Evolutionary conservation across 2,113 vertebrate genomes (phyloP), one percentile per base, ranked within the genome.

Genomic region (Ardeotis arabs): DNA sequence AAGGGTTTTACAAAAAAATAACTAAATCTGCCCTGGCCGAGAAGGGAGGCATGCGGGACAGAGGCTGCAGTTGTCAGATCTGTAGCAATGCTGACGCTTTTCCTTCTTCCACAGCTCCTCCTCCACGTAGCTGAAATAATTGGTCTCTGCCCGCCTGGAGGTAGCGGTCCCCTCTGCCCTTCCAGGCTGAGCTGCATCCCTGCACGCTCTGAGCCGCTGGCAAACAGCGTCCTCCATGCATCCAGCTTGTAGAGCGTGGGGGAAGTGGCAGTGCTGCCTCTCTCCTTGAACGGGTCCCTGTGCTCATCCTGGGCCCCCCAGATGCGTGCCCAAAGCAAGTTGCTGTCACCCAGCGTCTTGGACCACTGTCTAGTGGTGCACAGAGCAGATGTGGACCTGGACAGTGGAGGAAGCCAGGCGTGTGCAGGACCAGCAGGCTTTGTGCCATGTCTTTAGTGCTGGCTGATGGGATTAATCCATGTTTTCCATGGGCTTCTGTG

Each of bases 351-450:
- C 78, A 8, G 53, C 6, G 7, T 4, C 67, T 49, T 12, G 21
- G 19, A 31, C 19, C 39, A 17, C 67, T 37, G 9, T 11, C 53
- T 28, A 35, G 49, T 37, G 63, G 24, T 4, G 47, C 81, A 2
- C 4, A 18, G 41, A 35, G 44, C 1, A 1, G 68, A 58, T 0
- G 1, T 20, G 50, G 14, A 7, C 4, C 25, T 28, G 56, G 35
- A 35, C 52, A 62, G 45, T 0, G 4, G 39, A 68, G 47, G 33
- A 55, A 27, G 25, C 63, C 56, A 8, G 21, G 27, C 0, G 2
- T 5, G 76, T 0, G 5, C 27, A 37, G 33, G 22, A n/a, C 9
- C 41, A 31, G 77, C 77, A 83, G 66, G 28, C 52, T 52, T 53
- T 13, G n/a, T 63, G 25, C 41, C 29, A 5, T 31, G 50, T 73